Percentiles rank a stretch among this genome's conserved stretches.
These are phyloP conservation scores for Oligia strigilis DNA, from an alignment of 2,888 invertebrate genomes.

Conservation along the genomic window DNA sequence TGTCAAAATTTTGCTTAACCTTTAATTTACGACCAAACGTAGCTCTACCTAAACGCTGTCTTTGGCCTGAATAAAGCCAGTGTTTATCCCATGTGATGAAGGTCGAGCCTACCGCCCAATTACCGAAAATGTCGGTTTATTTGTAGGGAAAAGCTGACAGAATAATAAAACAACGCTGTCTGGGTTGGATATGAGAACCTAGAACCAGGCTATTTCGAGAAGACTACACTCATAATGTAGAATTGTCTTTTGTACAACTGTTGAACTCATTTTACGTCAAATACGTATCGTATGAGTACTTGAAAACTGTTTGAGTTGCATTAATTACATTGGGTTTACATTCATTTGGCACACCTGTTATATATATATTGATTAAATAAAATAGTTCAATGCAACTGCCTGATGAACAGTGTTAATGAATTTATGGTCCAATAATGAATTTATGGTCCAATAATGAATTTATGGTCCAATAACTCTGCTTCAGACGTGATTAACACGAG, in stretches of 20 bases:
- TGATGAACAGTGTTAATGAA: neutral
- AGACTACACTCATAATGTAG: neutral
- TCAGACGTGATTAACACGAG: slow-evolving; percentile 3
- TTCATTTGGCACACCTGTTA: neutral
- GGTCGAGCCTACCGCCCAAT: slow-evolving; percentile 36
- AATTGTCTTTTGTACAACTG: neutral
- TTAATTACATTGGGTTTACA: neutral
- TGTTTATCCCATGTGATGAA: slow-evolving; percentile 36
- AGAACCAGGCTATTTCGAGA: neutral
- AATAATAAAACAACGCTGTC: slow-evolving; percentile 19
- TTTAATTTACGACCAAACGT: slow-evolving; percentile 19
- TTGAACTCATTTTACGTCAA: neutral
- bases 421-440: neutral
- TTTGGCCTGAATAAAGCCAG: slow-evolving; percentile 7
- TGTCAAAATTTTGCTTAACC: neutral
- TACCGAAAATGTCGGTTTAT: slow-evolving; percentile 26
- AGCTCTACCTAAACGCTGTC: slow-evolving; percentile 23
- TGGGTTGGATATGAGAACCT: neutral
- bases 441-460: neutral
- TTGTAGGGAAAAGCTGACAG: slow-evolving; percentile 8
- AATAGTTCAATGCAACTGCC: neutral
- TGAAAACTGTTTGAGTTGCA: neutral
- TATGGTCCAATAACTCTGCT: no score
- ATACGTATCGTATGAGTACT: neutral
- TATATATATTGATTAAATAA: neutral